Conservation (phyloP, 2,797 vertebrate species). For the Pseudochirops cupreus region DNA sequence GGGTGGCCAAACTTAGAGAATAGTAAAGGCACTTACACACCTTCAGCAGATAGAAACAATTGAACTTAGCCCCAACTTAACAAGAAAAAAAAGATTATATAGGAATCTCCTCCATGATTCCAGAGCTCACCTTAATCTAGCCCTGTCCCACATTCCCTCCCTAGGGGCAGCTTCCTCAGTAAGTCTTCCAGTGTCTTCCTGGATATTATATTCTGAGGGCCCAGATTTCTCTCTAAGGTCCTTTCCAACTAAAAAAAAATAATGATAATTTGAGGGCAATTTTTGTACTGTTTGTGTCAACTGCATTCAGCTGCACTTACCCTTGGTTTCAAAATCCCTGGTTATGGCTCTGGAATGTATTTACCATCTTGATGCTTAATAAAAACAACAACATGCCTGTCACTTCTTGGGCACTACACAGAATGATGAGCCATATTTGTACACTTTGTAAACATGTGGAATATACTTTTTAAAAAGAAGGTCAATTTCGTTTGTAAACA, state of each 20-base stretch:
- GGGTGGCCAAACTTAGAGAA: neutral
- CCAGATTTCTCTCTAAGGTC: slow-evolving; percentile 17
- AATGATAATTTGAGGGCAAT: neutral
- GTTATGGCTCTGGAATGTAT: neutral
- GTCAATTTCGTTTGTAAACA: neutral
- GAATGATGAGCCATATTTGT: neutral
- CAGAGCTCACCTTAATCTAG: neutral
- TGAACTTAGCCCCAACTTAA: neutral
- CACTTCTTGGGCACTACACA: slow-evolving; percentile 16
- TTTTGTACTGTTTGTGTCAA: neutral
- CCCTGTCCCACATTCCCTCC: neutral
- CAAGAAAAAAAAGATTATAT: neutral
- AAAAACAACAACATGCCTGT: slow-evolving; percentile 15
- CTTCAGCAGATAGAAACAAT: neutral
- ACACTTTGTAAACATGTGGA: neutral
- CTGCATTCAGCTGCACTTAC: neutral
- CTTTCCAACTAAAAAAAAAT: neutral
- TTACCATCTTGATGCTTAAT: neutral
- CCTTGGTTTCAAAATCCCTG: neutral
- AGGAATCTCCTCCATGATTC: neutral
- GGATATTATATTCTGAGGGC: neutral
- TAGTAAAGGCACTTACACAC: neutral
- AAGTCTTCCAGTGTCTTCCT: neutral
- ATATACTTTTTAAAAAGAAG: neutral
- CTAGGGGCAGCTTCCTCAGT: neutral